Evolutionary conservation across 2,113 vertebrate genomes (phyloP).

Genomic region (Polypterus bichir): DNA sequence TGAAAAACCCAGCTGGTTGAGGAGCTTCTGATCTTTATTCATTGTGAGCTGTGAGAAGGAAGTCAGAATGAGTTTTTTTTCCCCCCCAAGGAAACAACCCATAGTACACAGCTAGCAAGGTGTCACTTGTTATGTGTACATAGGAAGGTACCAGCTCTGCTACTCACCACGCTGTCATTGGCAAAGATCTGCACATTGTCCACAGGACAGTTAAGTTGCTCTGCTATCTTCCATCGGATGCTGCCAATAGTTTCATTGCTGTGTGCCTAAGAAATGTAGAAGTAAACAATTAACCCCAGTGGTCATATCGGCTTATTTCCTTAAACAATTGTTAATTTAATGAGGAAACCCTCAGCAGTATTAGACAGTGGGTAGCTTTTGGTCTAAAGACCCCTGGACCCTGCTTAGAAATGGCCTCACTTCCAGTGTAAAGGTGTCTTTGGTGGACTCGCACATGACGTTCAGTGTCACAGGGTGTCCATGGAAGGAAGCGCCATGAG

Average conservation of each 20-base stretch:
- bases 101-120: neutral
- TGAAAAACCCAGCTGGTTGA: slow-evolving; percentile 88
- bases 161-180: slow-evolving; percentile 87
- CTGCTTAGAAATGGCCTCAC: slow-evolving; percentile 34
- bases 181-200: slow-evolving; percentile 98
- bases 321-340: too few species aligned
- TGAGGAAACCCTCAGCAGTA: too few species aligned
- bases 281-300: too few species aligned
- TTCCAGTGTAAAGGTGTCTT: slow-evolving; percentile 93
- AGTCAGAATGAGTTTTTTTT: too few species aligned
- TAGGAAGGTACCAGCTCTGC: neutral
- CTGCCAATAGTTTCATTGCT: slow-evolving; percentile 95
- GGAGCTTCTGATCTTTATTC: slow-evolving; percentile 94
- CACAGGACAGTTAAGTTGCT: slow-evolving; percentile 84
- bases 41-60: slow-evolving; percentile 66
- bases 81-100: too few species aligned
- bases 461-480: slow-evolving; percentile 92
- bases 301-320: too few species aligned
- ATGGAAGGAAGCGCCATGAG: slow-evolving; percentile 95
- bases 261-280: slow-evolving; percentile 61
- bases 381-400: too few species aligned
- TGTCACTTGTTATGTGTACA: neutral
- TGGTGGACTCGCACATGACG: slow-evolving; percentile 92
- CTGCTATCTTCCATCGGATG: slow-evolving; percentile 93
- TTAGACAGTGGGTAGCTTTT: too few species aligned